Conservation (phyloP, 1,140 invertebrate genomes). For the Orchestia grillus region DNA sequence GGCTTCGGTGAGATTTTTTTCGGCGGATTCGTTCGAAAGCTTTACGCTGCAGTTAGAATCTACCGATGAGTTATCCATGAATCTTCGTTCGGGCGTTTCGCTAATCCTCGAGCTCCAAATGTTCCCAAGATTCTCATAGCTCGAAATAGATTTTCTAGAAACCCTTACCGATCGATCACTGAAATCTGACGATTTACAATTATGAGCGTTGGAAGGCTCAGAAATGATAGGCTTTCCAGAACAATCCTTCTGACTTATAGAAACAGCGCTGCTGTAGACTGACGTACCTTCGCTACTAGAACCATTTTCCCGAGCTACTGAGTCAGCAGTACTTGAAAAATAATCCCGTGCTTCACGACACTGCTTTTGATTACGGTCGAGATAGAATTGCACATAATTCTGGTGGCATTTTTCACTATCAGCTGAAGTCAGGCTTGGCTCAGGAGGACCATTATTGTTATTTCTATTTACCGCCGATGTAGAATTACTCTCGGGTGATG, state of each 20-base stretch:
- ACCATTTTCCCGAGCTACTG: conserved; percentile 23
- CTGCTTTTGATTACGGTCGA: conserved; percentile 60
- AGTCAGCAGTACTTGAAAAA: not conserved
- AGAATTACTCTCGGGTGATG: not conserved
- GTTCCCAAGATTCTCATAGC: not conserved
- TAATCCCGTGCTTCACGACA: conserved; percentile 1
- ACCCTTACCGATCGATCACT: not conserved
- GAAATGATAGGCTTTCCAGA: not conserved
- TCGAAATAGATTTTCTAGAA: not conserved
- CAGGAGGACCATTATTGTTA: not conserved
- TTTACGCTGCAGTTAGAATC: not conserved
- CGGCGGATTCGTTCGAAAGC: not conserved
- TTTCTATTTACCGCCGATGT: not conserved
- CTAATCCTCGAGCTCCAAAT: not conserved
- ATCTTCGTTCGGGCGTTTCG: not conserved
- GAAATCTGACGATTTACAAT: not conserved
- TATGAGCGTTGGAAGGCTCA: too few species aligned
- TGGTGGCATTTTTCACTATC: conserved; percentile 25
- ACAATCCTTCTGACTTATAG: conserved; percentile 65
- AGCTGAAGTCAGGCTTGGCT: not conserved
- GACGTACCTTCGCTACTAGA: conserved; percentile 67
- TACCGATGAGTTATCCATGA: not conserved
- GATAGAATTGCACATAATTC: conserved; percentile 60
- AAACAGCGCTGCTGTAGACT: conserved; percentile 69
- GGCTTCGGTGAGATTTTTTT: not conserved